Evolutionary conservation across 2,888 invertebrate species (phyloP).

Genomic region (Dynastes maya): DNA sequence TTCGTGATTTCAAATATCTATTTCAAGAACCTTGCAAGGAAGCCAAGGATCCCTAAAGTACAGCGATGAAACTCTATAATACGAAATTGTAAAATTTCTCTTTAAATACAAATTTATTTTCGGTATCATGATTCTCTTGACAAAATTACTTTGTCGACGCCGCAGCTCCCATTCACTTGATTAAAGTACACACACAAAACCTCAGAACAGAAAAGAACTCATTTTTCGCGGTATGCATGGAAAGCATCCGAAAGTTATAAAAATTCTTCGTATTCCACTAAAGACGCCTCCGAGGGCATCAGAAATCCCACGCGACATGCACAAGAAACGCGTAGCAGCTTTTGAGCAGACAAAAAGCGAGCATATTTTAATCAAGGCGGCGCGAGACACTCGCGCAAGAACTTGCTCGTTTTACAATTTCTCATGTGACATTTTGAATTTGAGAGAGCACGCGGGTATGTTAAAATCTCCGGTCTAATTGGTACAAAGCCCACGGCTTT

Average conservation of each 20-base stretch:
- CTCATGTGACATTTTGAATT: constrained; percentile 45
- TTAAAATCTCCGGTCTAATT: constrained; percentile 43
- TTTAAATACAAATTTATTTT: no score
- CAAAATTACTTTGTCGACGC: no score
- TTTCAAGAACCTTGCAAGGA: no score
- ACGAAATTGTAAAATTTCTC: no score
- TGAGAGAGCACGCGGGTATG: constrained; percentile 12
- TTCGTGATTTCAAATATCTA: no score
- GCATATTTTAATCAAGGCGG: constrained; percentile 42
- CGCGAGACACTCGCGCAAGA: constrained; percentile 11
- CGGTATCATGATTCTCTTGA: no score
- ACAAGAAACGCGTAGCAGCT: constrained; percentile 2
- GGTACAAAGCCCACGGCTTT: constrained; percentile 41
- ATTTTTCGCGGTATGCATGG: neutral
- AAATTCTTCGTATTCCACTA: constrained; percentile 15
- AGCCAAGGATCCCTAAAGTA: no score
- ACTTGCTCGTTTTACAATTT: constrained; percentile 32
- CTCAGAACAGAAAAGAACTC: neutral
- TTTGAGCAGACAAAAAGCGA: constrained; percentile 1
- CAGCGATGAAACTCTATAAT: no score
- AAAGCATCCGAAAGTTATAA: constrained; percentile 6
- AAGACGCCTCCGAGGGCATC: constrained; percentile 16
- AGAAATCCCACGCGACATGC: neutral
- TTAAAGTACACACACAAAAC: no score
- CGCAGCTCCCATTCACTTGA: no score